Evolutionary conservation across 2,888 invertebrate species (phyloP).

Genomic region (Drosophila anomelani): DNA sequence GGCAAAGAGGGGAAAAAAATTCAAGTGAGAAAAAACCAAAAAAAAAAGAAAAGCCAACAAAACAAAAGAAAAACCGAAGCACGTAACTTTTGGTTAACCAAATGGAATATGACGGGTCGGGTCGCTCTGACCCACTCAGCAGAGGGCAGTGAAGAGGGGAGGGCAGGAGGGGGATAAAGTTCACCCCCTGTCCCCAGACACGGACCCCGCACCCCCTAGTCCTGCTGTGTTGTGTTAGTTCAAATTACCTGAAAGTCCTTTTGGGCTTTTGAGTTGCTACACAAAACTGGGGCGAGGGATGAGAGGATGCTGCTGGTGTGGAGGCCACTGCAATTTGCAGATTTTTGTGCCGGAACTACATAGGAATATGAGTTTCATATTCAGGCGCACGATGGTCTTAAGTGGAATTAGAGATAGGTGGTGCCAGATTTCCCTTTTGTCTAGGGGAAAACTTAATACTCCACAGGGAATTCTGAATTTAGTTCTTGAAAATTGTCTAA

Average conservation of each 20-base stretch:
- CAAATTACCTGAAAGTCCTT: slow-evolving; percentile 69
- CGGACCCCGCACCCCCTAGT: slow-evolving; percentile 1
- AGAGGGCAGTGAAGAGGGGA: background rate
- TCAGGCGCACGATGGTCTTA: slow-evolving; percentile 17
- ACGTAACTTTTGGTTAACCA: slow-evolving; percentile 73
- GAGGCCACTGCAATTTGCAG: slow-evolving; percentile 47
- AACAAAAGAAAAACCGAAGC: slow-evolving; percentile 45
- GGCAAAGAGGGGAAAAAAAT: background rate
- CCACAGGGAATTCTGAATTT: background rate
- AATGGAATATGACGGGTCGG: slow-evolving; percentile 57
- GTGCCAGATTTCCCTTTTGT: slow-evolving; percentile 26
- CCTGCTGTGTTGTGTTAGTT: slow-evolving; percentile 55
- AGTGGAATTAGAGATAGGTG: slow-evolving; percentile 32
- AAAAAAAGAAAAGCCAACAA: slow-evolving; percentile 23
- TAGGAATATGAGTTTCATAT: slow-evolving; percentile 36
- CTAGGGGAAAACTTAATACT: background rate
- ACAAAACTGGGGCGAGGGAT: slow-evolving; percentile 9
- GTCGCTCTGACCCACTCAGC: slow-evolving; percentile 55
- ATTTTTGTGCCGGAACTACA: slow-evolving; percentile 23
- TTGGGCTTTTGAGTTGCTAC: slow-evolving; percentile 53
- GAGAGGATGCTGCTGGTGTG: background rate
- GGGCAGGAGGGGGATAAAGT: background rate
- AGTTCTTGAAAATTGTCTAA: background rate
- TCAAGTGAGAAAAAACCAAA: slow-evolving; percentile 5
- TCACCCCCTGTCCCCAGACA: slow-evolving; percentile 38